phyloP scores from a whole-genome alignment of 1,140 invertebrate genomes.

The Paraescarpia echinospica region DNA sequence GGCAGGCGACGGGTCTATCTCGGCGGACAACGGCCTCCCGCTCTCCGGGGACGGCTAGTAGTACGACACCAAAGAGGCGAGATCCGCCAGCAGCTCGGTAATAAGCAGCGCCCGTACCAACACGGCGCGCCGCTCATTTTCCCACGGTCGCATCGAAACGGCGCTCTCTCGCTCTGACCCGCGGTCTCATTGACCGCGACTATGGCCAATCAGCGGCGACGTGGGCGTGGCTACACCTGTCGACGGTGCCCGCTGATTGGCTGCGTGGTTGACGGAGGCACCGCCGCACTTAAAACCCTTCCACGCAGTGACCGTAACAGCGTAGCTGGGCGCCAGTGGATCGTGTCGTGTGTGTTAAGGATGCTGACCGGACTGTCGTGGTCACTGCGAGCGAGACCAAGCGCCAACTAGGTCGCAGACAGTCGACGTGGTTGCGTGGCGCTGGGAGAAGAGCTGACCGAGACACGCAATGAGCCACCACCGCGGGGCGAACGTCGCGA shows the following conservation, averaged over 20 bases:
- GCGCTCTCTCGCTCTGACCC: background rate
- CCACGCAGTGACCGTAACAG: background rate
- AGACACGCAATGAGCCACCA: background rate
- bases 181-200: background rate
- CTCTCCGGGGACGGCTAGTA: background rate
- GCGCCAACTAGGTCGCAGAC: background rate
- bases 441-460: background rate
- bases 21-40: background rate
- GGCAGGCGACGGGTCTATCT: background rate
- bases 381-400: background rate
- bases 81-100: background rate
- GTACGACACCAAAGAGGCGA: background rate
- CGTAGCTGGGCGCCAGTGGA: background rate
- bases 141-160: background rate
- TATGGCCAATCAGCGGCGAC: background rate
- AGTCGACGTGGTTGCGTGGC: background rate
- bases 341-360: background rate
- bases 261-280: background rate
- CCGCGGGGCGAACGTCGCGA: background rate
- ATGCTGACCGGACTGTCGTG: background rate
- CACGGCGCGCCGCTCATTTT: background rate
- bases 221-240: background rate
- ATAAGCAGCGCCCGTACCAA: background rate
- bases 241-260: background rate
- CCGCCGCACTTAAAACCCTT: background rate